These are phyloP conservation scores for Pseudorasbora parva DNA, from an alignment of 2,113 vertebrate species.

Conservation along the genomic window DNA sequence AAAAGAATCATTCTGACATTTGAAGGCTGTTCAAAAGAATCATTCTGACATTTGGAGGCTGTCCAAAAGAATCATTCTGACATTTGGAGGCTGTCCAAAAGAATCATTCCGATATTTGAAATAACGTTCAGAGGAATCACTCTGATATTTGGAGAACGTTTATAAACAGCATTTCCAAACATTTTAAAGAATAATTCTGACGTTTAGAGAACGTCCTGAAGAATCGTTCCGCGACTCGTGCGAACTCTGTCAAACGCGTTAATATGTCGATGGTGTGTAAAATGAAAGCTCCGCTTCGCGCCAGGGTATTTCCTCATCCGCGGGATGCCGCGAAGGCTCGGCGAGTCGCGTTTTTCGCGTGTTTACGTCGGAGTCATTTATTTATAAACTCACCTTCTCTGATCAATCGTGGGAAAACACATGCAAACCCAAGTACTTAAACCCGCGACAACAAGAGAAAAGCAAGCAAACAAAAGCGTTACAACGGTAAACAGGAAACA, in stretches of 20 bases:
- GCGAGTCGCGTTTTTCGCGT: neutral
- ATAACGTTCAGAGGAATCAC: too few relatives aligned
- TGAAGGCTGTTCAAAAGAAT: neutral
- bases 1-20: neutral
- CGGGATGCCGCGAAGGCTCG: neutral
- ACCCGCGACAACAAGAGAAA: constrained; percentile 33
- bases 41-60: neutral
- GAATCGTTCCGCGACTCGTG: neutral
- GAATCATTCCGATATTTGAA: neutral
- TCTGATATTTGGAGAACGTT: too few relatives aligned
- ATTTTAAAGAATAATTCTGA: neutral
- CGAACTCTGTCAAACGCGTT: neutral
- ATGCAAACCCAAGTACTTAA: neutral
- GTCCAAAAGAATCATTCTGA: neutral
- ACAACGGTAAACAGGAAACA: constrained; percentile 77
- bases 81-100: neutral
- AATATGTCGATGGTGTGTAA: neutral
- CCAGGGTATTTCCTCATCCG: neutral
- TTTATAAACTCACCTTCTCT: constrained; percentile 34
- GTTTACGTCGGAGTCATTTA: neutral
- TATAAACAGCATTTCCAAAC: too few relatives aligned
- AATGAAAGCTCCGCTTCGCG: constrained; percentile 31
- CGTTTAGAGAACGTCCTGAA: neutral
- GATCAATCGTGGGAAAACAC: neutral
- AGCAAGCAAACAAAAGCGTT: constrained; percentile 64